Evolutionary conservation across 2,888 invertebrate genomes (phyloP), one percentile per base, ranked within the genome.

Genomic region (Scelioninae gen. 1): DNA sequence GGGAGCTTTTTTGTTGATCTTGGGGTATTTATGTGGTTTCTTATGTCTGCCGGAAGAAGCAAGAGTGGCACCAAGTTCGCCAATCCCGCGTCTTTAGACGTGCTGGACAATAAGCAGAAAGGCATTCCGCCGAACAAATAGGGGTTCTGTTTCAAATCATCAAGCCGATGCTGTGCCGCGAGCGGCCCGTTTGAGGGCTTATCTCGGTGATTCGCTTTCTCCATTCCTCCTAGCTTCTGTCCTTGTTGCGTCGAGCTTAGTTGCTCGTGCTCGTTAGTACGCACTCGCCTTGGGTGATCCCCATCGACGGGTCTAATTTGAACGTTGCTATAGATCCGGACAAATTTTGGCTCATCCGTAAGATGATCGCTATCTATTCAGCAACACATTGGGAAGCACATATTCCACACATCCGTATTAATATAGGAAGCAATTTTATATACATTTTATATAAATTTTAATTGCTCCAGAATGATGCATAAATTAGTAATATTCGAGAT

Each of bases 131-230:
- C 49, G 58, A 78, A 74, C 68, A 68, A 74, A 82, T 65, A 62
- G 82, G 69, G 69, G 53, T 83, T 79, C 83, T 82, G 82, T 74
- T 82, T 82, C 82, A 62, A 84, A 84, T 84, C 83, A 81, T 58
- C 56, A 65, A 13, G 56, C 65, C 74, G 83, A 84, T 81, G 75
- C 58, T 13, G 65, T 47, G 75, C 62, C 78, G 82, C 85, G 85
- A 86, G 88, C 91, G 91, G 91, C 86, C 82, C 86, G 88, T 90
- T 90, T 89, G 88, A 88, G 87, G 85, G 85, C 85, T 89, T 89
- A 90, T 89, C 89, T 90, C 85, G 82, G 79, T n/a, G n/a, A n/a
- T n/a, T n/a, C n/a, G n/a, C n/a, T n/a, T n/a, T n/a, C n/a, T n/a
- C n/a, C n/a, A n/a, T n/a, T n/a, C 49, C 29, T 10, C 75, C 6